These are phyloP conservation scores for Vimba vimba DNA, from an alignment of 2,113 vertebrate species.

Conservation along the genomic window DNA sequence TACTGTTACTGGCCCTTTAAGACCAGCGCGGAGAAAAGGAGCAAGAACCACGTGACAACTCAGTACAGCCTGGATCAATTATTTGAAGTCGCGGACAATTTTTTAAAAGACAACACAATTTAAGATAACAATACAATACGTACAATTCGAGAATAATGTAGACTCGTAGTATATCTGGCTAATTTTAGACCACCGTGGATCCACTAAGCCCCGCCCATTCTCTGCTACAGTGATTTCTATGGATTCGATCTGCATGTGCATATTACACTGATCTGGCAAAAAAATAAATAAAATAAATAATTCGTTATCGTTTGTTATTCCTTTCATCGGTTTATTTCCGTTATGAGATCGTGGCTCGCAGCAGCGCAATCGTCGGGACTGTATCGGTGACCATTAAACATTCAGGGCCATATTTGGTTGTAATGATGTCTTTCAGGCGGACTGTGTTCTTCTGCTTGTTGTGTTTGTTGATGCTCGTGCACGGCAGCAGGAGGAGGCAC, in stretches of 20 bases:
- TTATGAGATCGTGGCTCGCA: not conserved
- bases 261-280: not conserved
- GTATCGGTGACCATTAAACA: not conserved
- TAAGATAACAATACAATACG: not conserved
- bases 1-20: not conserved
- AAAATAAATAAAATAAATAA: not conserved
- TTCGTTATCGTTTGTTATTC: not conserved
- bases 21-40: not conserved
- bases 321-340: not conserved
- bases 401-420: not conserved
- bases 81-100: not conserved
- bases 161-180: not conserved
- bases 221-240: not conserved
- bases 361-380: constrained; percentile 3
- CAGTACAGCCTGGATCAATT: not conserved
- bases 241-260: not conserved
- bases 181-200: not conserved
- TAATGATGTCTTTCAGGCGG: constrained; percentile 6
- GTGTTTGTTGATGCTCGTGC: constrained; percentile 67
- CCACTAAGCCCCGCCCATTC: not conserved
- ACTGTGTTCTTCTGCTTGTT: not conserved
- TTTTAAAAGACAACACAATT: not conserved
- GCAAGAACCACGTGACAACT: not conserved
- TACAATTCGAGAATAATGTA: not conserved
- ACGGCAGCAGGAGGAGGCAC: constrained; percentile 81